Percentiles rank a stretch among this genome's conserved stretches.
phyloP scores from a whole-genome alignment of 1,140 invertebrate species.

The Drosophila leontia region DNA sequence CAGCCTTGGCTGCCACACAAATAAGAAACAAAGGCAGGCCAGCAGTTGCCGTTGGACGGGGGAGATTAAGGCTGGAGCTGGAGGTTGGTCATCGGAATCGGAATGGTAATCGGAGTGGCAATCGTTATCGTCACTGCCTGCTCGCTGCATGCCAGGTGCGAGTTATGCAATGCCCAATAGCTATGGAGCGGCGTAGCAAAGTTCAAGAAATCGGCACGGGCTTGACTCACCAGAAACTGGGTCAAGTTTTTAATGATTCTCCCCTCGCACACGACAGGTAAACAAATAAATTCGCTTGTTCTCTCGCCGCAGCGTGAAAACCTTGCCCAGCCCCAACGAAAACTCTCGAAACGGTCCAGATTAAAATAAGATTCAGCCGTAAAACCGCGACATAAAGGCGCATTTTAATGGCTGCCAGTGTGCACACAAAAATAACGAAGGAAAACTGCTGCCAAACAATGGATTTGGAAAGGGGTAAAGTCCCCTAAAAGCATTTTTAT shows the following conservation, averaged over 20 bases:
- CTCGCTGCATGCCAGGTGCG: slow-evolving; percentile 27
- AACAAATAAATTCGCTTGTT: slow-evolving; percentile 61
- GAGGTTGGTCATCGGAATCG: slow-evolving; percentile 40
- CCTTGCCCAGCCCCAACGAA: slow-evolving; percentile 63
- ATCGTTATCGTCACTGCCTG: slow-evolving; percentile 27
- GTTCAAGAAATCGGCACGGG: slow-evolving; percentile 49
- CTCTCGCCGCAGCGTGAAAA: slow-evolving; percentile 29
- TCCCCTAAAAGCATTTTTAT: slow-evolving; percentile 42
- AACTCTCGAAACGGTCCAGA: slow-evolving; percentile 36
- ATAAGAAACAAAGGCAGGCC: slow-evolving; percentile 35
- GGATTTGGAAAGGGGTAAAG: slow-evolving; percentile 22
- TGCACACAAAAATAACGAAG: slow-evolving; percentile 20
- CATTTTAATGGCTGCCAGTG: slow-evolving; percentile 53
- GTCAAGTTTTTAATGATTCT: slow-evolving; percentile 63
- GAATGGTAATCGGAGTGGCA: slow-evolving; percentile 22
- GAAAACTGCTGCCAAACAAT: slow-evolving; percentile 43
- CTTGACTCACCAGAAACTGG: slow-evolving; percentile 36
- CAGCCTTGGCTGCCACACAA: slow-evolving; percentile 58
- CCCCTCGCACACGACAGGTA: slow-evolving; percentile 32
- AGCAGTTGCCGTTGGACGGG: slow-evolving; percentile 1
- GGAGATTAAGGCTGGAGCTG: slow-evolving; percentile 10
- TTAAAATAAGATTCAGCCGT: slow-evolving; percentile 35
- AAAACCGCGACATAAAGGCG: slow-evolving; percentile 53
- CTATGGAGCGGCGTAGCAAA: slow-evolving; percentile 10
- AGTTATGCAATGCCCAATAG: slow-evolving; percentile 45